phyloP scores from a whole-genome alignment of 1,140 invertebrate species.

The Hylyphantes graminicola region DNA sequence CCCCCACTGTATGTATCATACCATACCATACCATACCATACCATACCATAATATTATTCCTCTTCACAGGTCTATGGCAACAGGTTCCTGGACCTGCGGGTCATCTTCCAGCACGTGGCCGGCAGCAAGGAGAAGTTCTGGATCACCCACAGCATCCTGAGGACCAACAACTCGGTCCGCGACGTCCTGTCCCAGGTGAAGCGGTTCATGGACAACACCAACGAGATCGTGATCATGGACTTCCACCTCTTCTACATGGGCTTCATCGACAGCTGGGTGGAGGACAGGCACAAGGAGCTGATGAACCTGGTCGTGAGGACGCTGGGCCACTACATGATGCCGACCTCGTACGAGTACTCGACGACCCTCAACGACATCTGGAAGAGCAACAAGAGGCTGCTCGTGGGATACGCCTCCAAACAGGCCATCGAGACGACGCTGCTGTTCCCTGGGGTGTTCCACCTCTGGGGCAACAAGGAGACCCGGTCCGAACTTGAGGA shows the following conservation, averaged over 20 bases:
- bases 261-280: constrained; percentile 63
- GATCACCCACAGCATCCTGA: constrained; percentile 65
- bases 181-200: constrained; percentile 64
- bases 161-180: constrained; percentile 63
- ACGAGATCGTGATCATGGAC: constrained; percentile 67
- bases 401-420: constrained; percentile 72
- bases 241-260: constrained; percentile 66
- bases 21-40: too few species aligned
- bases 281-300: constrained; percentile 69
- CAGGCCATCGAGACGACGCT: constrained; percentile 46
- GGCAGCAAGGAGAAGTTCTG: constrained; percentile 64
- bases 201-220: constrained; percentile 64
- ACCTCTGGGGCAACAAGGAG: constrained; percentile 75
- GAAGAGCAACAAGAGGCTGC: constrained; percentile 70
- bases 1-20: too few species aligned
- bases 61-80: constrained; percentile 63
- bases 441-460: constrained; percentile 70
- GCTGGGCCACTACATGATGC: constrained; percentile 70
- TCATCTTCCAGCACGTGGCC: constrained; percentile 63
- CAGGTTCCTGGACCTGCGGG: constrained; percentile 66
- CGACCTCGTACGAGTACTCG: constrained; percentile 69
- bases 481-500: constrained; percentile 69
- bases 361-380: constrained; percentile 71
- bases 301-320: constrained; percentile 70
- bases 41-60: too few species aligned